Percentiles rank a stretch among this genome's conserved stretches.
Conservation (phyloP, 2,888 invertebrate species). For the Colletes collaris region DNA sequence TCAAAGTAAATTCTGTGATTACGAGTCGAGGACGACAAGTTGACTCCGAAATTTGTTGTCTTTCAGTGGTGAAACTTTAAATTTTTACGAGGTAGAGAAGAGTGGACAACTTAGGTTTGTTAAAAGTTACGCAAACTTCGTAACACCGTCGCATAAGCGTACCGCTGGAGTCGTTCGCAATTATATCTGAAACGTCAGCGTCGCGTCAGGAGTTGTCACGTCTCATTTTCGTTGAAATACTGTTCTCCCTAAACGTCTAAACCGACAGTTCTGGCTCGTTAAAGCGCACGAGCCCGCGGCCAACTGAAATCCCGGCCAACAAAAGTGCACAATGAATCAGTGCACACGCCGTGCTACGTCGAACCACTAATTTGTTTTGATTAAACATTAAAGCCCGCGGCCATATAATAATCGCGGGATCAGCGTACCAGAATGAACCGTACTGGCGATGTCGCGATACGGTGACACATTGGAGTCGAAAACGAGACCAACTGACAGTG, state of each 20-base stretch:
- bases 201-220: slow-evolving; percentile 16
- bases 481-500: no score
- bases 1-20: no score
- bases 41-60: no score
- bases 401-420: slow-evolving; percentile 9
- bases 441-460: slow-evolving; percentile 15
- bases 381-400: slow-evolving; percentile 33
- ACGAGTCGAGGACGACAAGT: no score
- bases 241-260: slow-evolving; percentile 11
- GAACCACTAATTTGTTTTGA: slow-evolving; percentile 36
- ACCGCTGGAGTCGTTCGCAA: neutral
- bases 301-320: slow-evolving; percentile 16
- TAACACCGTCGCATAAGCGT: neutral
- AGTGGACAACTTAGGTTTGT: neutral
- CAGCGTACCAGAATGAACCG: slow-evolving; percentile 8
- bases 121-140: neutral
- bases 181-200: slow-evolving; percentile 24
- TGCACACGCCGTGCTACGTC: slow-evolving; percentile 6
- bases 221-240: slow-evolving; percentile 7
- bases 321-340: slow-evolving; percentile 37
- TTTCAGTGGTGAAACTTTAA: neutral
- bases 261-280: slow-evolving; percentile 34
- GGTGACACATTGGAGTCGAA: slow-evolving; percentile 17
- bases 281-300: slow-evolving; percentile 2
- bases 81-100: no score